A percentile compares a stretch with the other conserved stretches of the same genome.
These are phyloP conservation scores for Vireo altiloquus DNA, from an alignment of 2,113 vertebrate genomes.

Conservation along the genomic window DNA sequence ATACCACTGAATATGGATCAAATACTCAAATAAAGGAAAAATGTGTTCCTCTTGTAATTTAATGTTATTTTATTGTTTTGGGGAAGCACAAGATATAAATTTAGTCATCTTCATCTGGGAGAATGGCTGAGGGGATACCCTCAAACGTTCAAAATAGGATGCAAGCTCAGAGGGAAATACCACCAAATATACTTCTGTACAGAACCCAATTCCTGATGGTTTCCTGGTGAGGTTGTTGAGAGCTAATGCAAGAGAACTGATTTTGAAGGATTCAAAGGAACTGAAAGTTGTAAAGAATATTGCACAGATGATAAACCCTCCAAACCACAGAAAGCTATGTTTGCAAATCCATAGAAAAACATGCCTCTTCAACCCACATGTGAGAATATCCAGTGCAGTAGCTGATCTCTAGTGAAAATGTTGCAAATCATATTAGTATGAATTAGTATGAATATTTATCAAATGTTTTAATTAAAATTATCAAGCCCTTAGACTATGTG, in stretches of 20 bases:
- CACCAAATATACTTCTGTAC: neutral
- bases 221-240: neutral
- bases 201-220: neutral
- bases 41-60: neutral
- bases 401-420: neutral
- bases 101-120: neutral
- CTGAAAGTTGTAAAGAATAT: neutral
- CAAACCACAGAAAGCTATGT: neutral
- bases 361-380: neutral
- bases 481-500: conserved; percentile 33
- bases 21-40: neutral
- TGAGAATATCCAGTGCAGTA: neutral
- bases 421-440: conserved; percentile 17
- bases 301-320: neutral
- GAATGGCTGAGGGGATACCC: neutral
- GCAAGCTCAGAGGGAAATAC: neutral
- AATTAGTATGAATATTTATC: conserved; percentile 53
- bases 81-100: neutral
- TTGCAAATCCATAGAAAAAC: neutral
- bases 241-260: neutral
- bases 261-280: neutral
- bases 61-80: neutral
- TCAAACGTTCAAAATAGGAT: neutral
- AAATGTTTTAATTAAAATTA: conserved; percentile 61
- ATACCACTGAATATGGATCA: neutral